Base-by-base conservation (phyloP, 2,113 vertebrate genomes). In the Cervus canadensis region DNA sequence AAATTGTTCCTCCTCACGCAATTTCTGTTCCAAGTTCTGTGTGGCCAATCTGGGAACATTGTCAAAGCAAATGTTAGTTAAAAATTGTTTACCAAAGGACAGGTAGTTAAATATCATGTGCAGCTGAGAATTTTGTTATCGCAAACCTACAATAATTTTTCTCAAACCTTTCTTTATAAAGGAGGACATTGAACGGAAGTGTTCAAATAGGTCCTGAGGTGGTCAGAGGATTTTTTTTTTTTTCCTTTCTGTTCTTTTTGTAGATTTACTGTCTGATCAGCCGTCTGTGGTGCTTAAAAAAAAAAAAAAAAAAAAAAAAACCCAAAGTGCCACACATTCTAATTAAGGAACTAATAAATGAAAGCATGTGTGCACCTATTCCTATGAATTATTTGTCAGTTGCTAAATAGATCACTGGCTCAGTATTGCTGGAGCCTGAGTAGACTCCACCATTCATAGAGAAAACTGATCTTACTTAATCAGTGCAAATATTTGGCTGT, bases 41-140 rank as follows among this genome's bases (percentile, higher is more conserved):
- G 78, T 96, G 97, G 96, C 93, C 93, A 96, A 89, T 93, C 96
- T 87, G 95, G 98, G 98, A 99, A 98, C 86, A 52, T 52, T 86
- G 98, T 98, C 98, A 99, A 98, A 99, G 96, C 94, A 98, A 99
- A 98, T 97, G 98, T 98, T 98, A 97, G 94, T 98, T 92, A 97
- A 95, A 91, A 98, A 95, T 91, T 98, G 95, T 98, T 99, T 99
- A 98, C 98, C 97, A 96, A 98, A 97, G 98, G 97, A 95, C 96
- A 98, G 96, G 96, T 89, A 98, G 97, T 98, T 97, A 98, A 98
- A 98, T 74, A 97, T 78, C 94, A 95, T 85, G 81, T 86, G 89
- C 87, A 96, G 97, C 95, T 98, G 97, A 96, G 85, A 94, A 89
- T 81, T 96, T 97, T 97, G 96, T 96, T 93, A 94, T 87, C 78